Evolutionary conservation across 2,113 vertebrate species (phyloP).

Genomic region (Pycnonotus jocosus): DNA sequence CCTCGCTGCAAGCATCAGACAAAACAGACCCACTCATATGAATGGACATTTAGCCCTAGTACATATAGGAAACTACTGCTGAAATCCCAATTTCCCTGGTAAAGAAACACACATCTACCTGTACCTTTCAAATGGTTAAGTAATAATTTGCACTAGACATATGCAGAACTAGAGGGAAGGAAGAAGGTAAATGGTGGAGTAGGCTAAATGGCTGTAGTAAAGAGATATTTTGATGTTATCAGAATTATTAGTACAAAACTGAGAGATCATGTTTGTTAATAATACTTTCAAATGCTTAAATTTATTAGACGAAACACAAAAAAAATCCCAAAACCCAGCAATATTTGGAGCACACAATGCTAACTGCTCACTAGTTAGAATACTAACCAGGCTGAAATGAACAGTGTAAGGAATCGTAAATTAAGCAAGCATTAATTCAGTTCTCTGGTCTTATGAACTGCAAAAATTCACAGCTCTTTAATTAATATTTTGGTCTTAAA

Average conservation of each 20-base stretch:
- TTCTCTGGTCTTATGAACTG: not conserved
- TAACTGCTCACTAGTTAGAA: not conserved
- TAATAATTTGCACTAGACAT: not conserved
- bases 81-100: not conserved
- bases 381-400: not conserved
- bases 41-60: not conserved
- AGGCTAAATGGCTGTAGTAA: not conserved
- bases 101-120: not conserved
- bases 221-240: not conserved
- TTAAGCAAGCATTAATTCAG: not conserved
- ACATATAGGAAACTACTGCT: not conserved
- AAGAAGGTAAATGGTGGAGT: not conserved
- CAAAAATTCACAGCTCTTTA: not conserved
- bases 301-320: not conserved
- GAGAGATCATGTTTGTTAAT: not conserved
- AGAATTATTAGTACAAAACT: not conserved
- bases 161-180: not conserved
- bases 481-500: not conserved
- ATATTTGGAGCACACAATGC: not conserved
- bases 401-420: not conserved
- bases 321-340: rapidly evolving
- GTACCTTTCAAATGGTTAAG: not conserved
- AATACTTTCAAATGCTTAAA: not conserved
- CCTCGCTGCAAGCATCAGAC: not conserved
- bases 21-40: not conserved